phyloP scores from a whole-genome alignment of 2,888 invertebrate genomes.

The Automeris io region DNA sequence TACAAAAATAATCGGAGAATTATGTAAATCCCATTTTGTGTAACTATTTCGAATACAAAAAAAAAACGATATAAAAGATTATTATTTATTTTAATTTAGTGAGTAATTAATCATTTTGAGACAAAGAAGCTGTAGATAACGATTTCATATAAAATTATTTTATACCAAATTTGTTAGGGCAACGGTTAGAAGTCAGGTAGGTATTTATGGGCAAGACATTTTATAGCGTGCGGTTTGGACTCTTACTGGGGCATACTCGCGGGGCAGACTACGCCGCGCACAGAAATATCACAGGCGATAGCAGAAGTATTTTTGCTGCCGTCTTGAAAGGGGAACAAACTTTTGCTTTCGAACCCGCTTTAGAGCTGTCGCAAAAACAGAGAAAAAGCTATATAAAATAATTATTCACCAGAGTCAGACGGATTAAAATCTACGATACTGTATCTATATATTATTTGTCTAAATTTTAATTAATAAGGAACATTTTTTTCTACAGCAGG shows the following conservation, averaged over 20 bases:
- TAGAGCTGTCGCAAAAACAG: conserved; percentile 75
- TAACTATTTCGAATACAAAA: too few species aligned
- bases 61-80: too few species aligned
- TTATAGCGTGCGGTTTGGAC: conserved; percentile 54
- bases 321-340: conserved; percentile 85
- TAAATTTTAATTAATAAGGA: too few species aligned
- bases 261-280: conserved; percentile 79
- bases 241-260: conserved; percentile 52
- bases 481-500: too few species aligned
- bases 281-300: conserved; percentile 87
- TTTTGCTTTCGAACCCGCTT: conserved; percentile 80
- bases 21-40: too few species aligned
- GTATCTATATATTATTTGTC: too few species aligned
- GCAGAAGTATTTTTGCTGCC: conserved; percentile 84
- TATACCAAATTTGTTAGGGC: conserved; percentile 10
- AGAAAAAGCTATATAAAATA: conserved; percentile 53
- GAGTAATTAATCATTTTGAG: too few species aligned
- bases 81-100: too few species aligned
- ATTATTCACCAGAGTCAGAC: conserved; percentile 18
- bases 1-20: too few species aligned
- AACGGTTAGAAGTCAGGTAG: conserved; percentile 21
- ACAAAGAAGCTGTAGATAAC: too few species aligned
- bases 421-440: too few species aligned
- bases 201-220: conserved; percentile 43
- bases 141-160: too few species aligned